Base-by-base conservation (phyloP, 2,113 vertebrate genomes). In the Pagrus major region DNA sequence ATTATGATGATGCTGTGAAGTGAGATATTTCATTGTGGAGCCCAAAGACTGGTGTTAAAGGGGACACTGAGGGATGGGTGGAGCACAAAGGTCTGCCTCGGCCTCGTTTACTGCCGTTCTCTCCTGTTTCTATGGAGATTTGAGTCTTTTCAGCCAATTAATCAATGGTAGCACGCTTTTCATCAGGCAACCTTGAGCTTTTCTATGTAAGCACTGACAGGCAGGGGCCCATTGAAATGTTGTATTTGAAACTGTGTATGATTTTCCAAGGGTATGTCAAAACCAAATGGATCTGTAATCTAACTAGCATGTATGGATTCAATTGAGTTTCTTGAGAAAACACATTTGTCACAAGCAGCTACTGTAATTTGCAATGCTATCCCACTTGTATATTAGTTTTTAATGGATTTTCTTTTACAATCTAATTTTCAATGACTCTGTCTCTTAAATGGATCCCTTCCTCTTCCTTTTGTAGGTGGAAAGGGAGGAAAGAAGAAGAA, bases 401-500 rank as follows among this genome's bases (percentile, higher is more conserved):
- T 75, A 78, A 78, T 89, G 56, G 56, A 61, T 80, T 84, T 75
- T 81, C 25, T 49, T 75, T 65, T 65, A 47, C 61, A 70, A 42
- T 79, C 42, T 20, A n/a, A 33, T 76, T 75, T 70, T 63, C 46
- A 70, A 4, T 29, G 55, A 68, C 42, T 74, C 37, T 14, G 8
- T 81, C 3, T 76, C 33, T 65, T 58, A 49, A 80, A 78, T 58
- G 20, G 64, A 68, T 58, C 4, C 23, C n/a, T 35, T 66, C 61
- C 79, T 44, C 8, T 3, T 46, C 46, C 8, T 3, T 67, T 87
- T 95, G 69, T 87, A 99, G 98, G 97, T 95, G 97, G 98, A 5
- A 99, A 99, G 95, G 96, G 97, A 92, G 98, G 98, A 25, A 99
- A 99, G 94, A 99, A 99, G 95, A 99, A 99, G 95, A 99, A 99